Percentiles rank a stretch among this genome's conserved stretches.
phyloP scores from a whole-genome alignment of 1,140 invertebrate species.

The Lepidurus couesii region DNA sequence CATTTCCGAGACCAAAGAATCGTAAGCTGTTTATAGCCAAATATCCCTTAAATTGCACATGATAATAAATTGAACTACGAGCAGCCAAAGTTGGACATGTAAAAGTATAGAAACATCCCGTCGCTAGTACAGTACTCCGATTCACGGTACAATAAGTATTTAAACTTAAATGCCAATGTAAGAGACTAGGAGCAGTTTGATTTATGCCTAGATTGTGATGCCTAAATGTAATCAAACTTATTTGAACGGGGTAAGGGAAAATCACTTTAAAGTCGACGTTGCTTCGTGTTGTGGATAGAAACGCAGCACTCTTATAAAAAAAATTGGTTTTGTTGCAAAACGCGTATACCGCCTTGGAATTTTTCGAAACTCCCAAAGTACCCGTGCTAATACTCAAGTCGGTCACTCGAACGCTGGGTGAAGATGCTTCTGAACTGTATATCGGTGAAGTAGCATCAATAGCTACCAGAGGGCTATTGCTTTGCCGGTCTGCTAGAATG shows the following conservation, averaged over 20 bases:
- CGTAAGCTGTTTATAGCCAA: background rate
- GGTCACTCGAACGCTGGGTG: background rate
- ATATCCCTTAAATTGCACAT: background rate
- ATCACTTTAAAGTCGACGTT: background rate
- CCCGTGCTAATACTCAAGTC: background rate
- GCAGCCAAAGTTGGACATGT: background rate
- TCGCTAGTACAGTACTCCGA: background rate
- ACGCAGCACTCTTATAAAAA: background rate
- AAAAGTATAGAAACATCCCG: background rate
- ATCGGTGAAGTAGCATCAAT: background rate
- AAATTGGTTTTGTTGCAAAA: background rate
- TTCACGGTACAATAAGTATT: background rate
- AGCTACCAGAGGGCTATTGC: background rate
- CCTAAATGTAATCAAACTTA: background rate
- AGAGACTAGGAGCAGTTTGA: background rate
- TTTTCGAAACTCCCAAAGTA: background rate
- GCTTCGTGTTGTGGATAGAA: background rate
- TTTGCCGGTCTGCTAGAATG: background rate
- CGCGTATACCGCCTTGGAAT: background rate
- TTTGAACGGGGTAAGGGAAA: background rate
- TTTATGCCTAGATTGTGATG: background rate
- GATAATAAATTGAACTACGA: background rate
- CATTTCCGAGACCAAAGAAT: background rate
- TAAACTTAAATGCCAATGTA: background rate
- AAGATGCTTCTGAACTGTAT: background rate